Base-by-base conservation (phyloP, 1,140 invertebrate species). In the Coptotermes formosanus region DNA sequence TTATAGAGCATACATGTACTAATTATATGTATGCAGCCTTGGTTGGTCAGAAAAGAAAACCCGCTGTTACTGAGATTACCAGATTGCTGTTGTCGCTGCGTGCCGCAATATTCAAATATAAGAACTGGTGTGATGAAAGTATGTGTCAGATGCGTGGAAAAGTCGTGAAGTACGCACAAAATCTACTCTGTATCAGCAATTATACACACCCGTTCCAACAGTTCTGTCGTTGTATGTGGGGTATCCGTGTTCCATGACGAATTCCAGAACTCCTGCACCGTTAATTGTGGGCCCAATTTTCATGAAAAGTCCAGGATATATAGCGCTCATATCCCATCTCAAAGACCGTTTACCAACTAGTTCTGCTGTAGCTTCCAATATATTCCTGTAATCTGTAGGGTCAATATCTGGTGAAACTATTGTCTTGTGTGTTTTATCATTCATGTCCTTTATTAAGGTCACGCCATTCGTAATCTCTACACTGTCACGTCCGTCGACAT, bases 301-400 rank as follows among this genome's bases (percentile, higher is more conserved):
- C 92, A 96, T 94, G 81, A 92, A 92, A 14, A 96, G 88, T 9
- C 95, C 95, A 0, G 95, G 95, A 90, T 96, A 95, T 3, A 96
- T 48, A 16, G 89, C 91, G 86, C 94, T 92, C 89, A 96, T 91
- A 86, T 95, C 94, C 95, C 95, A 96, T 88, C 93, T 94, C 84
- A 96, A 88, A 55, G 93, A 94, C n/a, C 95, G 91, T 86, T 93
- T 93, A 38, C 94, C 94, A 88, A 96, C 93, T 25, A 96, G 89
- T 82, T 93, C 93, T 25, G 94, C 93, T 0, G 95, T 93, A n/a
- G 95, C 94, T 89, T 94, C 94, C 32, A 96, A 89, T 83, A 96
- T 89, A 89, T 93, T 95, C 90, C 94, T 92, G 85, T 95, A 94
- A 45, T 84, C 83, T 4, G 83, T 93, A 0, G 95, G 94, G 91